Conservation (phyloP, 23 tunicate species). For the Trididemnum clinides region DNA sequence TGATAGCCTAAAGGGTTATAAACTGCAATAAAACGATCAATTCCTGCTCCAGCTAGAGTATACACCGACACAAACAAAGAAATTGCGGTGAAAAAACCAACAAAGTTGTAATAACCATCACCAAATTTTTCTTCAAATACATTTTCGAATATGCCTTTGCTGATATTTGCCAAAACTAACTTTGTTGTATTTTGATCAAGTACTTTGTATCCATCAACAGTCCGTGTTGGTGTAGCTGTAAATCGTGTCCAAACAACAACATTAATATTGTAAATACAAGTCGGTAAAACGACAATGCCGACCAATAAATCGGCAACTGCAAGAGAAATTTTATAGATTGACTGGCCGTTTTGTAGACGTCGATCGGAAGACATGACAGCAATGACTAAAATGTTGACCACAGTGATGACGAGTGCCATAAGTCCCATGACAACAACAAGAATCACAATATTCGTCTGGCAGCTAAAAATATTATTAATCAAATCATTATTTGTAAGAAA, state of each 20-base stretch:
- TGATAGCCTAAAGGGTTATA: conserved; percentile 55
- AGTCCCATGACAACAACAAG: conserved; percentile 31
- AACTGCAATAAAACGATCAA: conserved; percentile 66
- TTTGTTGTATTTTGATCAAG: not conserved
- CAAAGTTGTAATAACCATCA: conserved; percentile 11
- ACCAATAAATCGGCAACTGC: conserved; percentile 58
- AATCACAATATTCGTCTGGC: conserved; percentile 39
- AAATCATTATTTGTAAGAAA: too few species aligned
- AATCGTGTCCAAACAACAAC: not conserved
- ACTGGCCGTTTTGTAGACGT: conserved; percentile 41
- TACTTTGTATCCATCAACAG: not conserved
- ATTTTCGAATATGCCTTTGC: not conserved
- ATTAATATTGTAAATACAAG: conserved; percentile 22
- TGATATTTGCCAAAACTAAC: not conserved
- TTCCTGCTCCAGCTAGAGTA: conserved; percentile 69
- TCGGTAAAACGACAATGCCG: conserved; percentile 62
- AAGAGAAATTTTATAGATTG: conserved; percentile 53
- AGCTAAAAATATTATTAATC: conserved; percentile 27
- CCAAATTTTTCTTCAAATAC: not conserved
- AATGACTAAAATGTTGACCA: conserved; percentile 24
- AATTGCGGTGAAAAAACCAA: conserved; percentile 67
- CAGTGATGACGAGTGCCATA: conserved; percentile 25
- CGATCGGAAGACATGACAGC: not conserved
- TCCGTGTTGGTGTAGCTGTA: not conserved
- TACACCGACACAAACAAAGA: conserved; percentile 70